Base-by-base conservation (phyloP, 2,888 invertebrate species). In the Orchesella flavescens region DNA sequence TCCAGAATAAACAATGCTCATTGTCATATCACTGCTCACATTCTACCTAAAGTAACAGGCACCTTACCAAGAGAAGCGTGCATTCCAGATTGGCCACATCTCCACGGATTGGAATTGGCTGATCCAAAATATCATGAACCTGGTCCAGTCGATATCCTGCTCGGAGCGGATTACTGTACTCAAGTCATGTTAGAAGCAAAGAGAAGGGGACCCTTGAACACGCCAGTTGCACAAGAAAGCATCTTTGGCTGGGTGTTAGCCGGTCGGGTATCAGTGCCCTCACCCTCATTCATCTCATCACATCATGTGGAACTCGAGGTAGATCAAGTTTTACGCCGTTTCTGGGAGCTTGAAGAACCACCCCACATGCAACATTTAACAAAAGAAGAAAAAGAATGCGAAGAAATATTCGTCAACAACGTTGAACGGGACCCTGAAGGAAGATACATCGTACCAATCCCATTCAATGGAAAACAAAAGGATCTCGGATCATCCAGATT, bases 201-300 rank as follows among this genome's bases (percentile, higher is more conserved):
- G 21, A 46, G 9, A 23, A 23, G 2, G 4, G 69, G 69, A 53
- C 49, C 49, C 0, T 0, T 10, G 4, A 46, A 69, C 49, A 23
- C 46, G 9, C 69, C 69, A 46, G n/a, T 49, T n/a, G 69, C 49
- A 12, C 44, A 44, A 15, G 19, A 23, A 7, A 49, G 76, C 57
- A 75, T 69, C 15, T 76, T 82, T 71, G 82, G 82, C 10, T 82
- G 82, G 82, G 69, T 82, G 2, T 13, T 82, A 1, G 49, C 34
- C 3, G 82, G 82, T 15, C 13, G 23, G 9, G 55, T 46, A 4
- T n/a, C 49, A 23, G 15, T 15, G 9, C 5, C 24, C 2, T 49
- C 21, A 44, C 5, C 24, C 2, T 49, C 21, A 44, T 43, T 43
- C 12, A 12, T 65, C 12, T 5, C 53, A 53, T n/a, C 53, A 1